These are phyloP conservation scores for Loripinus fragilis DNA, from an alignment of 2,888 invertebrate genomes.

Conservation along the genomic window DNA sequence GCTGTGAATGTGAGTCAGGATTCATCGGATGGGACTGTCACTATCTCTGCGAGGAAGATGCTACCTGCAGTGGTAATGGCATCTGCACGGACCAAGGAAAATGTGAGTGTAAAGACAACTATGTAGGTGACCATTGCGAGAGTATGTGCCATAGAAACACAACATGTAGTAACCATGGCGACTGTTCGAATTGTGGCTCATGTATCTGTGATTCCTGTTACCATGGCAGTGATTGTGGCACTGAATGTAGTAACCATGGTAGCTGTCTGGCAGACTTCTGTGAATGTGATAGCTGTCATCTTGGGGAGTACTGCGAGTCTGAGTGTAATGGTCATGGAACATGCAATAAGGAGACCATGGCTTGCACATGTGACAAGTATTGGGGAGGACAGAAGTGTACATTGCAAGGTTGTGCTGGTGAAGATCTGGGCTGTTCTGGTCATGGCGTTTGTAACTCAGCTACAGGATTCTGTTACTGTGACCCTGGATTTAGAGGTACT, in stretches of 20 bases:
- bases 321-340: constrained; percentile 69
- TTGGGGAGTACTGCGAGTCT: constrained; percentile 69
- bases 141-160: constrained; percentile 59
- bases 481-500: constrained; percentile 75
- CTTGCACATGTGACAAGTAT: constrained; percentile 63
- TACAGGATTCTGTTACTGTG: constrained; percentile 67
- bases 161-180: constrained; percentile 69
- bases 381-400: constrained; percentile 73
- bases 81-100: constrained; percentile 61
- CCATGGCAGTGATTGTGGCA: constrained; percentile 67
- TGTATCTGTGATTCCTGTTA: constrained; percentile 74
- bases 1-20: constrained; percentile 62
- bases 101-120: constrained; percentile 68
- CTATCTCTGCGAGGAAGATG: constrained; percentile 55
- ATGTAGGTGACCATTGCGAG: constrained; percentile 68
- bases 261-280: constrained; percentile 66
- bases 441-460: constrained; percentile 72
- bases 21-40: constrained; percentile 71
- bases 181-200: constrained; percentile 66
- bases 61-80: constrained; percentile 65
- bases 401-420: constrained; percentile 66
- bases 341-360: constrained; percentile 43
- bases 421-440: constrained; percentile 62
- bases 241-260: constrained; percentile 66
- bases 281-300: constrained; percentile 68